Percentiles rank a stretch among this genome's conserved stretches.
These are phyloP conservation scores for Sisor rabdophorus DNA, from an alignment of 2,113 vertebrate species.

Conservation along the genomic window DNA sequence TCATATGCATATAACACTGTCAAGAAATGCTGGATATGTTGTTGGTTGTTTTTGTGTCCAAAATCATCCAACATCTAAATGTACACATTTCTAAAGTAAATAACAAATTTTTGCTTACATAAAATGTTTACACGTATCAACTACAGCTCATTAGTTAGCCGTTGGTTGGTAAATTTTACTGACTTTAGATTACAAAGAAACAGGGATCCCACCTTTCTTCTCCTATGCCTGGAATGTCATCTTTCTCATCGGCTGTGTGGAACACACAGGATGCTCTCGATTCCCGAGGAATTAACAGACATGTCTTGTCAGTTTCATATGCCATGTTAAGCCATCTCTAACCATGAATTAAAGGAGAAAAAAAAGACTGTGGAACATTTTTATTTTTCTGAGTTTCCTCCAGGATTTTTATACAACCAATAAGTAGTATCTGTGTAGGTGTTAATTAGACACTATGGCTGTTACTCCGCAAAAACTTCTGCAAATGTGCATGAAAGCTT, in stretches of 20 bases:
- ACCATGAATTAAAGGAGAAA: not conserved
- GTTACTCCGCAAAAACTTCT: no score
- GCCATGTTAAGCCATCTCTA: constrained; percentile 73
- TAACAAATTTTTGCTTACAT: not conserved
- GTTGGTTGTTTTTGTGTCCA: not conserved
- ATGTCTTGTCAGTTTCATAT: constrained; percentile 62
- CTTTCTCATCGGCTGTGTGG: constrained; percentile 65
- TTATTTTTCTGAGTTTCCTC: not conserved
- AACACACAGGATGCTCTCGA: constrained; percentile 65
- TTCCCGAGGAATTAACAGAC: constrained; percentile 60
- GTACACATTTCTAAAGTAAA: not conserved
- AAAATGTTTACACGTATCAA: not conserved
- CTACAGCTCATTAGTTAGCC: not conserved
- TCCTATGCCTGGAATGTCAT: constrained; percentile 64
- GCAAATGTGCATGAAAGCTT: not conserved
- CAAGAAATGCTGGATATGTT: not conserved
- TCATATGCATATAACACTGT: not conserved
- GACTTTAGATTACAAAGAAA: not conserved
- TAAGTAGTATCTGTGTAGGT: no score
- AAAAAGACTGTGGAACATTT: not conserved
- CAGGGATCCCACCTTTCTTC: constrained; percentile 66
- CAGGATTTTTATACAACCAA: not conserved
- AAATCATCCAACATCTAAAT: not conserved
- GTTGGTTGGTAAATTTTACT: not conserved
- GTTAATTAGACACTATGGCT: not conserved